A percentile compares a stretch with the other conserved stretches of the same genome.
Conservation (phyloP, 2,888 invertebrate species). For the Idaea straminata region DNA sequence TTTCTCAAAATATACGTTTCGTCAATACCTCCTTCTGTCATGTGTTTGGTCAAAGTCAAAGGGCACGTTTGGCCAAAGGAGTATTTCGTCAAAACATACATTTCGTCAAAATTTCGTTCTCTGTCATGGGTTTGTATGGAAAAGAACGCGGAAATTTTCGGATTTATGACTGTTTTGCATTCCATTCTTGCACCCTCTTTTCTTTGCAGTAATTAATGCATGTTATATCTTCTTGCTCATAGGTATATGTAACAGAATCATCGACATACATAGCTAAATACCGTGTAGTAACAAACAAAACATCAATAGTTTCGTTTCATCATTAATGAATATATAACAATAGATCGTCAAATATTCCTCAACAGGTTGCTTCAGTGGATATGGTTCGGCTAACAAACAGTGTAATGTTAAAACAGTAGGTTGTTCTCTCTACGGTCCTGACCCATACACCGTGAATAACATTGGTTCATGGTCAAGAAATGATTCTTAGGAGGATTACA, state of each 20-base stretch:
- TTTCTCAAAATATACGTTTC: too few relatives aligned
- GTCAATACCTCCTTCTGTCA: too few relatives aligned
- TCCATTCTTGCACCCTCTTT: background rate
- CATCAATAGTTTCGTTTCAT: constrained; percentile 55
- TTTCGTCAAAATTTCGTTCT: too few relatives aligned
- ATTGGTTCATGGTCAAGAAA: constrained; percentile 71
- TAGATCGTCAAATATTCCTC: constrained; percentile 64
- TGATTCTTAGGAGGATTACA: too few relatives aligned
- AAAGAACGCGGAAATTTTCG: too few relatives aligned
- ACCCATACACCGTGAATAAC: constrained; percentile 62
- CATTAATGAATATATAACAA: constrained; percentile 70
- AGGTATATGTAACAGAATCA: background rate
- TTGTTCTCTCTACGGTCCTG: constrained; percentile 31
- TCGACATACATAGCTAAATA: constrained; percentile 5
- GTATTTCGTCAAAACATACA: too few relatives aligned
- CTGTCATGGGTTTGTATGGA: too few relatives aligned
- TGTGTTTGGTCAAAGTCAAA: too few relatives aligned
- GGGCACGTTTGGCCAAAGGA: too few relatives aligned
- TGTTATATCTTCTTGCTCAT: background rate
- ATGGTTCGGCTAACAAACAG: constrained; percentile 42
- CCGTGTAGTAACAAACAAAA: constrained; percentile 27
- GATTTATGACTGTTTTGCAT: background rate
- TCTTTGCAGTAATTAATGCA: background rate
- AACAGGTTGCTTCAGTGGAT: constrained; percentile 50
- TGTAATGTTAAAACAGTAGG: constrained; percentile 34